Percentiles rank a stretch among this genome's conserved stretches.
Conservation (phyloP, 2,113 vertebrate genomes). For the Thymallus thymallus region DNA sequence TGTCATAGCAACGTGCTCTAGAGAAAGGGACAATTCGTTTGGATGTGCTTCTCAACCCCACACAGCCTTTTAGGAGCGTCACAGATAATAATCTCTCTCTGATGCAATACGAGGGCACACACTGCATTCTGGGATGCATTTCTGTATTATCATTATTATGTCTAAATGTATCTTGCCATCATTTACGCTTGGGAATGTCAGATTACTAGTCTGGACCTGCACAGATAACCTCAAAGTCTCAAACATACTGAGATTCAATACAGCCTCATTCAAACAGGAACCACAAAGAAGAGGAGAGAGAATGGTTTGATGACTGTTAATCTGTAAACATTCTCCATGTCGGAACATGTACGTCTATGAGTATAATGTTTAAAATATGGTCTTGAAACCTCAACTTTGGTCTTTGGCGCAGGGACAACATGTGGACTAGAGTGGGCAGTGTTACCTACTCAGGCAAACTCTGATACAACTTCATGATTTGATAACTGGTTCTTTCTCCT, state of each 20-base stretch:
- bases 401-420: too few species aligned
- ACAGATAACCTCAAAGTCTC: conserved; percentile 68
- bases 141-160: conserved; percentile 73
- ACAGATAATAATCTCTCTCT: conserved; percentile 10
- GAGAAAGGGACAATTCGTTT: background rate
- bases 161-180: conserved; percentile 75
- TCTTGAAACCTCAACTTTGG: background rate
- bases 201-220: conserved; percentile 67
- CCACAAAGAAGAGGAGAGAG: conserved; percentile 60
- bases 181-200: conserved; percentile 71
- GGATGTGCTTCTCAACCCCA: background rate
- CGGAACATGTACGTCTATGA: conserved; percentile 36
- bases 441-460: too few species aligned
- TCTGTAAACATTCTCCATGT: conserved; percentile 59
- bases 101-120: conserved; percentile 50
- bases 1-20: background rate
- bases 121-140: conserved; percentile 32
- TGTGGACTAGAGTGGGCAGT: too few species aligned
- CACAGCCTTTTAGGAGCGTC: background rate
- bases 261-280: conserved; percentile 57
- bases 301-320: conserved; percentile 58
- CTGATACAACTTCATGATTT: too few species aligned
- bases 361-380: background rate
- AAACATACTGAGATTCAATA: conserved; percentile 59
- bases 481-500: background rate